phyloP scores from a whole-genome alignment of 2,888 invertebrate species.

The Drosophila testacea region DNA sequence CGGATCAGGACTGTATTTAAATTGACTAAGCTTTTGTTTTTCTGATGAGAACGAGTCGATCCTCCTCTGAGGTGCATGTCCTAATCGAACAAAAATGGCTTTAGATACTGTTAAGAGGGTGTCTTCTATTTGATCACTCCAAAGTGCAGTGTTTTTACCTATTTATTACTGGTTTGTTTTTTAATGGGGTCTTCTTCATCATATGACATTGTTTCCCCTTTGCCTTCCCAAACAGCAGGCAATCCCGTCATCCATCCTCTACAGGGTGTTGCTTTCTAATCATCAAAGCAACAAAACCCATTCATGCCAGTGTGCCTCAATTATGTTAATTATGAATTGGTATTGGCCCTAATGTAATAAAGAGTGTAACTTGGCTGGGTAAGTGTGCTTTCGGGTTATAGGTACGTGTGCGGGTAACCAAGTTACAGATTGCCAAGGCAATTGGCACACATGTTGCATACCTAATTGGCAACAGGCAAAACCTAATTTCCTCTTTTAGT shows the following conservation, averaged over 20 bases:
- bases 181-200: constrained; percentile 26
- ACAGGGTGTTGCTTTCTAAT: constrained; percentile 21
- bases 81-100: not conserved
- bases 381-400: constrained; percentile 22
- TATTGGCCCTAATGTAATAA: constrained; percentile 49
- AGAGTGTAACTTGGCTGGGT: constrained; percentile 14
- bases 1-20: too few species aligned
- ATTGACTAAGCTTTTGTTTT: too few species aligned
- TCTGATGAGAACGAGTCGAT: too few species aligned
- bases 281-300: constrained; percentile 39
- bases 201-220: constrained; percentile 12
- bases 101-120: not conserved
- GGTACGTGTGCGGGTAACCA: constrained; percentile 32
- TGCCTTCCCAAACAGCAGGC: not conserved
- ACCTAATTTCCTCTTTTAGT: constrained; percentile 13
- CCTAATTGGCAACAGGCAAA: constrained; percentile 26
- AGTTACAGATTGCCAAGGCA: constrained; percentile 34
- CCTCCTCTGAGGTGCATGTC: too few species aligned
- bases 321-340: constrained; percentile 60
- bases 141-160: not conserved
- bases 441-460: constrained; percentile 31
- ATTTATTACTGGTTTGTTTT: constrained; percentile 6
- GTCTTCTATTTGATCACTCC: not conserved
- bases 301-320: constrained; percentile 25
- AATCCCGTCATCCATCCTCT: not conserved